Percentiles rank a stretch among this genome's conserved stretches.
Evolutionary conservation across 1,140 invertebrate species (phyloP).

Genomic region (Hylaeus anthracinus): DNA sequence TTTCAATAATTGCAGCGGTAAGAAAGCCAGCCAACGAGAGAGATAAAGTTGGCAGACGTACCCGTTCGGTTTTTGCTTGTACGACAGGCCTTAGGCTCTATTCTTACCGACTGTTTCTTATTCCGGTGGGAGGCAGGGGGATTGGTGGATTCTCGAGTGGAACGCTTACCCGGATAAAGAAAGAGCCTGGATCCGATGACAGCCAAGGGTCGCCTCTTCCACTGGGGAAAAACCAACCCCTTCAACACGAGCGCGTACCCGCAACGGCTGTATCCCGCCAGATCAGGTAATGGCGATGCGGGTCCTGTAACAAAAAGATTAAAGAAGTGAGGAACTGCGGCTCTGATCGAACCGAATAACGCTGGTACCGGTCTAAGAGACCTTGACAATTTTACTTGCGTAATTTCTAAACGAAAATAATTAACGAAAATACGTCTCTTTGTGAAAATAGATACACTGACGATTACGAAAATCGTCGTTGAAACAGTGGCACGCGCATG

Average conservation of each 20-base stretch:
- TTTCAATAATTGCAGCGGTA: slow-evolving; percentile 24
- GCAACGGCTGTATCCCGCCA: slow-evolving; percentile 81
- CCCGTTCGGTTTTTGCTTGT: slow-evolving; percentile 9
- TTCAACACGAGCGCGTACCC: slow-evolving; percentile 84
- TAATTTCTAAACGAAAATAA: too few species aligned
- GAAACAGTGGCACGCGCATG: too few species aligned
- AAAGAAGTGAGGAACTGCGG: slow-evolving; percentile 28
- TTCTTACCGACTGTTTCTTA: slow-evolving; percentile 40
- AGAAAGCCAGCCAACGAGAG: not conserved
- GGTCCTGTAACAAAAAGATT: slow-evolving; percentile 77
- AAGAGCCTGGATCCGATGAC: slow-evolving; percentile 84
- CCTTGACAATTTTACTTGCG: too few species aligned
- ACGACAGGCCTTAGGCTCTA: not conserved
- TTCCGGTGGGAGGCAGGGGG: not conserved
- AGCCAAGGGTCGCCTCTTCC: slow-evolving; percentile 83
- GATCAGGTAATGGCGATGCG: slow-evolving; percentile 75
- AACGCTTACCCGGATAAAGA: slow-evolving; percentile 82
- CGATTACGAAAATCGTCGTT: too few species aligned
- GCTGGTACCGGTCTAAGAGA: not conserved
- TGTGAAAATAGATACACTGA: too few species aligned
- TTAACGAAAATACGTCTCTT: too few species aligned
- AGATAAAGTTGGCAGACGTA: slow-evolving; percentile 25
- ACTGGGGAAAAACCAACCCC: slow-evolving; percentile 86
- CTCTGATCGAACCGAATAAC: slow-evolving; percentile 19
- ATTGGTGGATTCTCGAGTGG: slow-evolving; percentile 41